These are phyloP conservation scores for Pachycephus smyrnensis DNA, from an alignment of 2,888 invertebrate genomes.

Conservation along the genomic window DNA sequence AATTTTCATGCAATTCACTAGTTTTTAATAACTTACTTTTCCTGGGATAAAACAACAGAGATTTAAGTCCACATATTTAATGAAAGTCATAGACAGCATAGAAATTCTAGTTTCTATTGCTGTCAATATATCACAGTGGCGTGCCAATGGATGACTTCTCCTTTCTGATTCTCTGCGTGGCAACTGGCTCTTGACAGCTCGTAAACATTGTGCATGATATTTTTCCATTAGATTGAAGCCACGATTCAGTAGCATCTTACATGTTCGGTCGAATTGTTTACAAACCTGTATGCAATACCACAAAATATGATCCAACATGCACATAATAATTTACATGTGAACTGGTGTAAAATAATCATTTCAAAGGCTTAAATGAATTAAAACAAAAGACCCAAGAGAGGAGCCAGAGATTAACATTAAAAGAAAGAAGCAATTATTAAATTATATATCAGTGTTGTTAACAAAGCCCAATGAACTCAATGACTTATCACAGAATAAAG, in stretches of 20 bases:
- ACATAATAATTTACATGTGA: not conserved
- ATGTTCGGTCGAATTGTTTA: constrained; percentile 79
- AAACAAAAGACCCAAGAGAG: not conserved
- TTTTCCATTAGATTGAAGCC: constrained; percentile 86
- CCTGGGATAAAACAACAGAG: constrained; percentile 95
- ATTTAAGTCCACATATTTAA: constrained; percentile 86
- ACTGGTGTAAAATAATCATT: not conserved
- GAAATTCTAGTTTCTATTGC: constrained; percentile 92
- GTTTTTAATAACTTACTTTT: constrained; percentile 72
- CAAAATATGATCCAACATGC: not conserved
- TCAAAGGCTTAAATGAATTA: not conserved
- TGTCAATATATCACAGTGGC: constrained; percentile 91
- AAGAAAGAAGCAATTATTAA: not conserved
- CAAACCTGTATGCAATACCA: constrained; percentile 75
- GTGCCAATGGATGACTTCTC: constrained; percentile 83
- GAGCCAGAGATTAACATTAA: not conserved
- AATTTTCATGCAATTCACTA: not conserved
- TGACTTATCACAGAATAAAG: not conserved
- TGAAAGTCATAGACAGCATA: constrained; percentile 93
- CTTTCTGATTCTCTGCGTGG: constrained; percentile 92
- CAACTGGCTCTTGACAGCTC: constrained; percentile 82
- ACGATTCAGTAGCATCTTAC: constrained; percentile 81
- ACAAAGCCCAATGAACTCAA: not conserved
- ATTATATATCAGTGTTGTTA: not conserved
- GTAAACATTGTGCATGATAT: constrained; percentile 80